These are phyloP conservation scores for Boleophthalmus pectinirostris DNA, from an alignment of 2,113 vertebrate genomes.

Conservation along the genomic window DNA sequence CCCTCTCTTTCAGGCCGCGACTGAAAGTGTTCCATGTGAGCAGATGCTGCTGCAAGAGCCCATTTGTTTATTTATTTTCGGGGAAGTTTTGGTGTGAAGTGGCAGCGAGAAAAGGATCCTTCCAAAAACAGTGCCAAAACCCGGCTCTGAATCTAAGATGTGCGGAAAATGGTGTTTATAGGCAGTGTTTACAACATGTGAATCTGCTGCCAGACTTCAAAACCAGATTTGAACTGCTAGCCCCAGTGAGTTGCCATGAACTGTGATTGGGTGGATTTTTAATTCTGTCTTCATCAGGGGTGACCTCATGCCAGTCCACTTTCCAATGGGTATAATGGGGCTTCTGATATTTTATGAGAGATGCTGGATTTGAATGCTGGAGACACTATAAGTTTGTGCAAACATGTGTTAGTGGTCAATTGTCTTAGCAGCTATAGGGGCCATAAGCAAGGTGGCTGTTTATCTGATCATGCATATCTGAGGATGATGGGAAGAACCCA, in stretches of 20 bases:
- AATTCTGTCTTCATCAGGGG: constrained; percentile 64
- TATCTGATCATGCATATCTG: neutral
- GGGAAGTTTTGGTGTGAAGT: constrained; percentile 51
- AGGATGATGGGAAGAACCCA: neutral
- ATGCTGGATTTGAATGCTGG: constrained; percentile 55
- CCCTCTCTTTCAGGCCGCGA: constrained; percentile 52
- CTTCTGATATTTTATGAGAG: neutral
- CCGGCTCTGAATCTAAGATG: constrained; percentile 30
- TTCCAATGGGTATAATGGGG: constrained; percentile 62
- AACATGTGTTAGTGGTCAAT: constrained; percentile 6
- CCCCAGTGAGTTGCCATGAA: constrained; percentile 47
- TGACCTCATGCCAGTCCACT: constrained; percentile 68
- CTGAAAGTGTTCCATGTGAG: constrained; percentile 63
- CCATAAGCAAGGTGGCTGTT: neutral
- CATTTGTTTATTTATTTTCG: constrained; percentile 66
- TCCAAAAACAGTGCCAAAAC: constrained; percentile 47
- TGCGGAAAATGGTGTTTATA: constrained; percentile 39
- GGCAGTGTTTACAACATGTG: constrained; percentile 63
- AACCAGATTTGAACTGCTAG: constrained; percentile 58
- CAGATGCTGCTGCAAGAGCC: constrained; percentile 67
- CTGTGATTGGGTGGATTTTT: constrained; percentile 53
- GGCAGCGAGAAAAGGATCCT: constrained; percentile 37
- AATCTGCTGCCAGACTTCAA: constrained; percentile 62
- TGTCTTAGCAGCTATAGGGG: neutral
- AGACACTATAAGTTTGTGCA: constrained; percentile 48